These are phyloP conservation scores for Scaptomyza flava DNA, from an alignment of 2,888 invertebrate genomes.

Conservation along the genomic window DNA sequence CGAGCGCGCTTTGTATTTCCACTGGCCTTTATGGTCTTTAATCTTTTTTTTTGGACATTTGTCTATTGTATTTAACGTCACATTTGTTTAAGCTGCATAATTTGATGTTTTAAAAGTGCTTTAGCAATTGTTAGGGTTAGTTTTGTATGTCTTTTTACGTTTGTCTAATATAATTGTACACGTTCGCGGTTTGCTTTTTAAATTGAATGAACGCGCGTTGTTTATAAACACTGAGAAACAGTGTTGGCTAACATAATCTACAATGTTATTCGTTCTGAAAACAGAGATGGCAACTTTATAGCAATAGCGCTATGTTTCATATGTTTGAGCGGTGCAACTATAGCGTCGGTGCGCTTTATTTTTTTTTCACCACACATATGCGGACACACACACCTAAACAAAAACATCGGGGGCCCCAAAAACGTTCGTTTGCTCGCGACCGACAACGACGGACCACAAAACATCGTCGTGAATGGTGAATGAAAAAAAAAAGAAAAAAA, in stretches of 20 bases:
- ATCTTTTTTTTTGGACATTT: conserved; percentile 91
- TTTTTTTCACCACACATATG: conserved; percentile 47
- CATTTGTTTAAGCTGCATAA: background rate
- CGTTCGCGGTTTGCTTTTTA: background rate
- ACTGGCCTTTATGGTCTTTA: conserved; percentile 91
- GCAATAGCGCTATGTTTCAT: background rate
- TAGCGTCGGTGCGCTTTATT: conserved; percentile 9
- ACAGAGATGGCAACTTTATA: conserved; percentile 27
- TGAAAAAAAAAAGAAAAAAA: conserved; percentile 56
- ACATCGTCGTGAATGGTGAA: conserved; percentile 76
- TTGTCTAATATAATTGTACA: conserved; percentile 13
- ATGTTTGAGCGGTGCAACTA: conserved; percentile 45
- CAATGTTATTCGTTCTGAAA: conserved; percentile 38
- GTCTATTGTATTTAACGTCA: conserved; percentile 85
- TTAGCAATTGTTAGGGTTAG: background rate
- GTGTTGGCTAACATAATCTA: conserved; percentile 36
- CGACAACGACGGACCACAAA: conserved; percentile 60
- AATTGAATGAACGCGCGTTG: conserved; percentile 43
- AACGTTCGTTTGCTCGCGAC: conserved; percentile 63
- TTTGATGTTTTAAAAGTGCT: conserved; percentile 19
- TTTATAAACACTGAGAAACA: conserved; percentile 26
- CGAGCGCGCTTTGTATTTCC: conserved; percentile 92
- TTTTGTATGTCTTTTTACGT: conserved; percentile 10
- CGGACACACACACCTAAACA: conserved; percentile 65
- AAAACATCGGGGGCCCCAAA: conserved; percentile 73